Evolutionary conservation across 2,797 vertebrate species (phyloP).

Genomic region (Sebastes iracundus): DNA sequence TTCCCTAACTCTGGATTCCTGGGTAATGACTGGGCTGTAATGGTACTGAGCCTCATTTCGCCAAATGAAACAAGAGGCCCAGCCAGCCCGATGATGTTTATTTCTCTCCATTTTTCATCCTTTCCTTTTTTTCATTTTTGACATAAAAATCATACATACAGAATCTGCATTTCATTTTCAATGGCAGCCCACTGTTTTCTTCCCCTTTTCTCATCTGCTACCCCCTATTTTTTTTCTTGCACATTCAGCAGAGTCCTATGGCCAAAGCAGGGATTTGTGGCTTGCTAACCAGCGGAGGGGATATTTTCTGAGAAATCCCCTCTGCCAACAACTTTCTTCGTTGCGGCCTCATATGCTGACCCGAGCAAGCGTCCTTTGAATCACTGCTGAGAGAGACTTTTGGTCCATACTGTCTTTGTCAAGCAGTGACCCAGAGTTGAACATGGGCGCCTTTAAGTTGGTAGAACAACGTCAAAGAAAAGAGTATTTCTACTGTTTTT

Average conservation of each 20-base stretch:
- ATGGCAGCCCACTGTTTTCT: slow-evolving; percentile 65
- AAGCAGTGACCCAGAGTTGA: neutral
- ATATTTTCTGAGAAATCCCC: slow-evolving; percentile 78
- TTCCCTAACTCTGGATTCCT: slow-evolving; percentile 80
- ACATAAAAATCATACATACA: slow-evolving; percentile 74
- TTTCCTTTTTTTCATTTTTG: slow-evolving; percentile 62
- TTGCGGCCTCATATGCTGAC: slow-evolving; percentile 63
- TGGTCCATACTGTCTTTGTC: slow-evolving; percentile 22
- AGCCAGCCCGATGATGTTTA: slow-evolving; percentile 80
- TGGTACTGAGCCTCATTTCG: slow-evolving; percentile 67
- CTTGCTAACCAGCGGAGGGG: slow-evolving; percentile 68
- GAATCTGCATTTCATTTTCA: slow-evolving; percentile 80
- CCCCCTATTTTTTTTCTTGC: slow-evolving; percentile 54
- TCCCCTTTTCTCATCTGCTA: slow-evolving; percentile 48
- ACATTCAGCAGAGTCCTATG: slow-evolving; percentile 77
- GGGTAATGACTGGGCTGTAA: slow-evolving; percentile 83
- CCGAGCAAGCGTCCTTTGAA: slow-evolving; percentile 56
- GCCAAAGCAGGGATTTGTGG: slow-evolving; percentile 79
- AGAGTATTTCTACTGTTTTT: slow-evolving; percentile 19
- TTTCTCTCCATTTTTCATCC: slow-evolving; percentile 83
- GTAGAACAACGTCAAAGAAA: neutral
- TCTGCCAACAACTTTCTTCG: slow-evolving; percentile 69
- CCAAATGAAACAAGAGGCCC: slow-evolving; percentile 83
- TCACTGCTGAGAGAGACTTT: slow-evolving; percentile 28
- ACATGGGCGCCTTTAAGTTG: neutral